Percentiles rank a stretch among this genome's conserved stretches.
phyloP scores from a whole-genome alignment of 2,113 vertebrate species.

The Kryptolebias marmoratus region DNA sequence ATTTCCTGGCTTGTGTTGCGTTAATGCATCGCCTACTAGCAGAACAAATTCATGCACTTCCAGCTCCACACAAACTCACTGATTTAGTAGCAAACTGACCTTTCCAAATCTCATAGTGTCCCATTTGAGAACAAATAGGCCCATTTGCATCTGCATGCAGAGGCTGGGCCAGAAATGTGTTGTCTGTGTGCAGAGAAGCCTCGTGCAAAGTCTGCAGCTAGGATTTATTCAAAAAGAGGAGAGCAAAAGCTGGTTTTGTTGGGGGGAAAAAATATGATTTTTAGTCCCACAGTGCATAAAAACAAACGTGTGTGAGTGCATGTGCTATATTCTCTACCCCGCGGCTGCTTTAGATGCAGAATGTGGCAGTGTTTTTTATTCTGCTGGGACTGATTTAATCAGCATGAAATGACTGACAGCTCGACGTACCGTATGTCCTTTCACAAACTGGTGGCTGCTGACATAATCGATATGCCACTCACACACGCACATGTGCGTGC shows the following conservation, averaged over 20 bases:
- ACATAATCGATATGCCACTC: constrained; percentile 42
- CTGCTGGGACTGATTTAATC: constrained; percentile 43
- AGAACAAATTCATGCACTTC: constrained; percentile 42
- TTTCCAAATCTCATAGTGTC: constrained; percentile 40
- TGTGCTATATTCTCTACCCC: not conserved
- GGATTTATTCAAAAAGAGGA: constrained; percentile 21
- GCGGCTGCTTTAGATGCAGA: constrained; percentile 13
- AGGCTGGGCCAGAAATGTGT: constrained; percentile 7
- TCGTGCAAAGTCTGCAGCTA: constrained; percentile 30
- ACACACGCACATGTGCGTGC: not conserved
- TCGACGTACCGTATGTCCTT: constrained; percentile 41
- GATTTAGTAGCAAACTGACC: constrained; percentile 55
- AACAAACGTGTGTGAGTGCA: not conserved
- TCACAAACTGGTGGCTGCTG: constrained; percentile 33
- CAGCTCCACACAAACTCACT: constrained; percentile 40
- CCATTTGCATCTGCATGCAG: constrained; percentile 15
- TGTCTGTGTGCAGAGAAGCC: not conserved
- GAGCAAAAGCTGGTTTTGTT: constrained; percentile 15
- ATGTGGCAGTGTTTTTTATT: not conserved
- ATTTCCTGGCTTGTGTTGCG: constrained; percentile 14
- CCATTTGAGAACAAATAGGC: constrained; percentile 22
- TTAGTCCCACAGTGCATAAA: not conserved
- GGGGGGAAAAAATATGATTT: constrained; percentile 9
- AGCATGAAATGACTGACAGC: constrained; percentile 51
- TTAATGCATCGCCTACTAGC: constrained; percentile 40